Percentiles rank a stretch among this genome's conserved stretches.
These are phyloP conservation scores for Tragelaphus imberbis DNA, from an alignment of 2,113 vertebrate genomes.

Conservation along the genomic window DNA sequence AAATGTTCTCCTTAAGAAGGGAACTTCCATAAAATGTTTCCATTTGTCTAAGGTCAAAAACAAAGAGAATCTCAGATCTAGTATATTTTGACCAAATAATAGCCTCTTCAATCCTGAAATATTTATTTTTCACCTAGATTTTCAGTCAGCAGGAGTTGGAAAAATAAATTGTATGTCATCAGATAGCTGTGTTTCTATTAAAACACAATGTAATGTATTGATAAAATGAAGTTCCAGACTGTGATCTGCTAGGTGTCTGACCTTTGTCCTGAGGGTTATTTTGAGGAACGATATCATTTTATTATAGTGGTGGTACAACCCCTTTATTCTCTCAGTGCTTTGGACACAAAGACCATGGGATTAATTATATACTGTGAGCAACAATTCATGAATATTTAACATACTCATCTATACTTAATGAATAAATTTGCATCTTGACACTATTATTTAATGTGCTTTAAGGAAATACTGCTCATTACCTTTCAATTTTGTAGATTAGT, in stretches of 20 bases:
- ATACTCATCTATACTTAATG: conserved; percentile 87
- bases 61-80: conserved; percentile 50
- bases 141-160: conserved; percentile 56
- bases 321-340: conserved; percentile 77
- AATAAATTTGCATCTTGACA: conserved; percentile 89
- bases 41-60: conserved; percentile 64
- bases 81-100: conserved; percentile 17
- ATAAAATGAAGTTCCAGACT: conserved; percentile 56
- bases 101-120: conserved; percentile 67
- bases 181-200: conserved; percentile 41
- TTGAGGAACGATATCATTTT: conserved; percentile 64
- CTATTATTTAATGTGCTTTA: conserved; percentile 86
- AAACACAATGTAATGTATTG: conserved; percentile 52
- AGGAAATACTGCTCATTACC: conserved; percentile 85
- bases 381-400: conserved; percentile 89
- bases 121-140: conserved; percentile 66
- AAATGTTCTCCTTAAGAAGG: background rate
- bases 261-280: conserved; percentile 66
- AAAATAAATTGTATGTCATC: conserved; percentile 54
- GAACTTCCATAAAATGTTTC: conserved; percentile 6
- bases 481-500: conserved; percentile 83
- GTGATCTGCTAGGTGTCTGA: conserved; percentile 51
- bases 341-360: conserved; percentile 83
- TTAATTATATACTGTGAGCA: conserved; percentile 85
- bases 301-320: conserved; percentile 52